Conservation (phyloP, 2,113 vertebrate genomes). For the Larimichthys polyactis region DNA sequence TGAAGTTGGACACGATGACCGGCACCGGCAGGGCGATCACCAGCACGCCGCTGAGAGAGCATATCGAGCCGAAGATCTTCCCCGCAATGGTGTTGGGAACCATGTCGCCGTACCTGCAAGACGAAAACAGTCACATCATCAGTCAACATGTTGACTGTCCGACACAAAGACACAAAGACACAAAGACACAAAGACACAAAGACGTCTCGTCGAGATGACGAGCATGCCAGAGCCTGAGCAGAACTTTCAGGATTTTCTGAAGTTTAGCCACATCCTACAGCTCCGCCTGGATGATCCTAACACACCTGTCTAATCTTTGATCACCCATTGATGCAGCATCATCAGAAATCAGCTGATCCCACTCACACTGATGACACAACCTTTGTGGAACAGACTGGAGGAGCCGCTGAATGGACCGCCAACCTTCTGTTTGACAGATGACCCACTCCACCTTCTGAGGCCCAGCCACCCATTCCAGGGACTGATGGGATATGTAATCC, state of each 20-base stretch:
- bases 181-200: background rate
- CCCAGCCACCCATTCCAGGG: background rate
- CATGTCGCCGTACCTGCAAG: constrained; percentile 78
- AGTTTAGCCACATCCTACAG: too few species aligned
- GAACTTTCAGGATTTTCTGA: too few species aligned
- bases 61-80: constrained; percentile 82
- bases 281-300: too few species aligned
- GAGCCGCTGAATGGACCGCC: too few species aligned
- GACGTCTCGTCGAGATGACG: background rate
- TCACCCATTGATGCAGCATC: too few species aligned
- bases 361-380: too few species aligned
- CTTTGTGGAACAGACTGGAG: too few species aligned
- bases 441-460: too few species aligned
- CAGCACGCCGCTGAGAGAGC: constrained; percentile 79
- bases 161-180: background rate
- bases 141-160: background rate
- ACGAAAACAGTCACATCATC: background rate
- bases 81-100: constrained; percentile 79
- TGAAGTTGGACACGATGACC: constrained; percentile 82
- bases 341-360: too few species aligned
- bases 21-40: constrained; percentile 80
- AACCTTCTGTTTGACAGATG: too few species aligned
- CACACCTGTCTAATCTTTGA: too few species aligned
- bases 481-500: background rate
- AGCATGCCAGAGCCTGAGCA: too few species aligned